Evolutionary conservation across 2,888 invertebrate species (phyloP), one percentile per base, ranked within the genome.

Genomic region (Pseudococcus jackbeardsleyi): DNA sequence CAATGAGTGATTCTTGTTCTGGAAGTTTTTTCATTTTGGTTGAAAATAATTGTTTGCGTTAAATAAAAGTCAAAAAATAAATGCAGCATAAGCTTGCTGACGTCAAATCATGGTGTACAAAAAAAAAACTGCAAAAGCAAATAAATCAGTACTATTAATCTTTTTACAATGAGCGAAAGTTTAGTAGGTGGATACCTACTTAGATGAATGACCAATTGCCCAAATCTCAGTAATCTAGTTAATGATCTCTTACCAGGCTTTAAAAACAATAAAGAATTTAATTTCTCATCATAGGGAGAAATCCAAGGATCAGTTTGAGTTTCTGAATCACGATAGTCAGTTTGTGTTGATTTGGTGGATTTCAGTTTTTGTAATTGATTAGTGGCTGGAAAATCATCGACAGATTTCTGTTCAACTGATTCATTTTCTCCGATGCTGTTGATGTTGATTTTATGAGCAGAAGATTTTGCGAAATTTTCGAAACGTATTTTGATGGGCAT

Each of bases 301-400:
- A 88, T 88, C 88, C 82, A 82, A 11, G 59, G 54, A 59, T 88
- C 82, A 42, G 88, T 88, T 84, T 88, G 88, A 54, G 82, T 88
- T 84, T 88, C 88, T 39, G 88, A 82, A 64, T 88, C 88, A 15
- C 88, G 50, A 64, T 84, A 88, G 7, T 84, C 84, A 17, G 88
- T 88, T 22, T 88, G 88, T 0, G 88, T 88, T 22, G 82, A 39
- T 64, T 82, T 82, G 0, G 42, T 46, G 42, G 59, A 48, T 22
- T 39, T 68, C 0, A n/a, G 17, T 86, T 68, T 68, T 33, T 33
- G 26, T 33, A 33, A 2, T 19, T 17, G 42, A 19, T 19, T 86
- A 6, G 19, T 11, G 11, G 8, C n/a, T 6, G 42, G 64, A 11
- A 19, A 15, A 22, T 42, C 15, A 3, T 46, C 15, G 8, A 33